These are phyloP conservation scores for Ptilorrhoa leucosticta DNA, from an alignment of 2,113 vertebrate genomes.

Conservation along the genomic window DNA sequence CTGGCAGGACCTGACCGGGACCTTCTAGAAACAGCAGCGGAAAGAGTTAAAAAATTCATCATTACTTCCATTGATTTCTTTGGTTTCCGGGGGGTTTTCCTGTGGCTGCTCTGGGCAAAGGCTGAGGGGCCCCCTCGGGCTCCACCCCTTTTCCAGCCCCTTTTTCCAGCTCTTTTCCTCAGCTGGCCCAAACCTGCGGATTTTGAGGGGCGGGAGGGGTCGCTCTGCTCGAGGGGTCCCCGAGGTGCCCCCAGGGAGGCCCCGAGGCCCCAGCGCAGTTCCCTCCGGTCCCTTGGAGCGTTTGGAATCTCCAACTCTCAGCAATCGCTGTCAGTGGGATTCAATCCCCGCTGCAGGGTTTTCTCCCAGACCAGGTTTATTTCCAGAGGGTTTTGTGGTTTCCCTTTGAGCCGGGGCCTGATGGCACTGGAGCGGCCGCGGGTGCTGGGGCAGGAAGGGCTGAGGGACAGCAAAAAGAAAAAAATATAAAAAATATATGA, in stretches of 20 bases:
- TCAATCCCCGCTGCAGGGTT: background rate
- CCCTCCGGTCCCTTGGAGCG: background rate
- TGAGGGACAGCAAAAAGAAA: background rate
- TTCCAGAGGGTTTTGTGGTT: background rate
- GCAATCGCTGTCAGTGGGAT: rapidly evolving
- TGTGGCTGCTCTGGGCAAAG: rapidly evolving
- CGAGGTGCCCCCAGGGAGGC: background rate
- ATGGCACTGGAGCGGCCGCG: rapidly evolving
- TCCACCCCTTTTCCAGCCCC: background rate
- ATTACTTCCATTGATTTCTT: background rate
- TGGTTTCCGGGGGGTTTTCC: background rate
- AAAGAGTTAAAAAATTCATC: background rate
- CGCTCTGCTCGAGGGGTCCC: rapidly evolving
- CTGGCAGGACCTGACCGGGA: rapidly evolving
- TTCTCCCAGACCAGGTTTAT: background rate
- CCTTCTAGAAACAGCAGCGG: background rate
- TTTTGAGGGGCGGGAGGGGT: background rate
- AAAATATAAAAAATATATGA: background rate
- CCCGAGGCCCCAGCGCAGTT: background rate
- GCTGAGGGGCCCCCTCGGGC: too few species aligned
- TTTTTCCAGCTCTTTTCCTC: background rate
- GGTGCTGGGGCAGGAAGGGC: background rate
- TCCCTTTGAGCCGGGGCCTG: background rate
- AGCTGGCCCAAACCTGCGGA: background rate
- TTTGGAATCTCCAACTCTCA: background rate